These are phyloP conservation scores for Orycteropus afer DNA, from an alignment of 2,113 vertebrate species.

Conservation along the genomic window DNA sequence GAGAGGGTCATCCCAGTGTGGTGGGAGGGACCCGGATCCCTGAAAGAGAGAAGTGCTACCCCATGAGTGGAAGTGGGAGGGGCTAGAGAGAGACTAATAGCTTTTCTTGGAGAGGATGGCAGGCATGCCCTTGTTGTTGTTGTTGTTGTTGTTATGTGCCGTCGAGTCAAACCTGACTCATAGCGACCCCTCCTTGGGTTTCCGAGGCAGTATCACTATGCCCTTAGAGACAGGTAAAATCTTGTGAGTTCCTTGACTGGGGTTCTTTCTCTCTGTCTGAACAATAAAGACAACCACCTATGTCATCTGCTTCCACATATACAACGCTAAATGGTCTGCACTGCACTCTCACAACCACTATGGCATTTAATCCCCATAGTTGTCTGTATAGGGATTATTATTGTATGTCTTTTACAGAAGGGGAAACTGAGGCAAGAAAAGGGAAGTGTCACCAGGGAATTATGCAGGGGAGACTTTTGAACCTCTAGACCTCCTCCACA, in stretches of 20 bases:
- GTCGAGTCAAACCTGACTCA: no score
- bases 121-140: rapidly evolving
- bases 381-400: neutral
- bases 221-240: neutral
- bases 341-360: neutral
- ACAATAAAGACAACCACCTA: neutral
- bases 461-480: neutral
- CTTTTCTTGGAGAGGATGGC: neutral
- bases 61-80: neutral
- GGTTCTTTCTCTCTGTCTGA: neutral
- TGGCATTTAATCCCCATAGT: neutral
- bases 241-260: neutral
- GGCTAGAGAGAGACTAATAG: neutral
- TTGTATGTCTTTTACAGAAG: neutral
- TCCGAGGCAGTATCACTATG: no score
- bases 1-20: neutral
- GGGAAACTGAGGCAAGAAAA: neutral
- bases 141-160: no score
- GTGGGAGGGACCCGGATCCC: neutral
- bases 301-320: neutral
- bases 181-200: no score
- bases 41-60: neutral
- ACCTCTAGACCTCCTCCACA: neutral
- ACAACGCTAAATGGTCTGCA: neutral
- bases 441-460: neutral